Base-by-base conservation (phyloP, 2,797 vertebrate genomes). In the Tangara arthus region DNA sequence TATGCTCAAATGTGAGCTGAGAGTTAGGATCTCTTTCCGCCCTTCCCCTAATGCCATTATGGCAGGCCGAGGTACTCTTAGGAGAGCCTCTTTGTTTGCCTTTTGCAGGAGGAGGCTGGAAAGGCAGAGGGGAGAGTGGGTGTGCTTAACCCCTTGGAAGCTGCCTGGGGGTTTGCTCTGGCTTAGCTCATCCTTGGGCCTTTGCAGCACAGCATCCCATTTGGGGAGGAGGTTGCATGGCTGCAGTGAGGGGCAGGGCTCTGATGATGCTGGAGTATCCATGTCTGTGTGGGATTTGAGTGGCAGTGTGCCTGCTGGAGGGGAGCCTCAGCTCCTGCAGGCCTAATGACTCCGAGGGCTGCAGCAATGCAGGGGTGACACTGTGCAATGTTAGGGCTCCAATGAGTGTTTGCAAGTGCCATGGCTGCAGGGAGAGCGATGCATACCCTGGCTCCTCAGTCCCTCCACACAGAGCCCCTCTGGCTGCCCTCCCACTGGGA, bases 401-500 rank as follows among this genome's bases (percentile, higher is more conserved):
- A 30, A 64, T 5, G 8, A 47, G 35, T 12, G 6, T 47, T 35
- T 22, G 8, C 3, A 4, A 35, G 55, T 0, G 2, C 63, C 3
- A 1, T 0, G 3, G 41, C 52, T 0, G 1, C 34, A 30, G 76
- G 39, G 52, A 66, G 34, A 42, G 20, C 1, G 7, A 30, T 4
- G 12, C 37, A 6, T 2, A 2, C 0, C 5, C 57, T 2, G 1
- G 21, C 57, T 70, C 21, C 41, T 55, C 0, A 0, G 12, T 41
- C 32, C 17, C 35, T 75, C 56, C 11, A 2, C 0, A 1, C 57
- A 37, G 82, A 91, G 22, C 28, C 46, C 18, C 49, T 63, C 37
- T 71, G 73, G 70, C 76, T 79, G 66, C 53, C 3, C 1, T 65
- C 49, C 46, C 0, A 0, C 59, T 42, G 61, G 78, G 85, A 61